Evolutionary conservation across 1,140 invertebrate species (phyloP).

Genomic region (Hycleus phaleratus): DNA sequence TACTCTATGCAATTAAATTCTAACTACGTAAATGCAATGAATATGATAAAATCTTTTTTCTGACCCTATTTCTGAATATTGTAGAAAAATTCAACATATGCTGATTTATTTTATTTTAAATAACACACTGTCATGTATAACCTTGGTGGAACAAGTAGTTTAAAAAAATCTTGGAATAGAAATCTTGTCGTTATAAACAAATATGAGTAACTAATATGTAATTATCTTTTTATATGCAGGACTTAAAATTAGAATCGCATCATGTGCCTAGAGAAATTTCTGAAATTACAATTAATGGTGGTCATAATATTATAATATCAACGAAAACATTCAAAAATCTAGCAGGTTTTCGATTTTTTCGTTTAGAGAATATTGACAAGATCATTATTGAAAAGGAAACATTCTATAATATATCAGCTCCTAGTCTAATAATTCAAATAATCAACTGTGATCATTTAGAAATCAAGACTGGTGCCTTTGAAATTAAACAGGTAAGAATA

Average conservation of each 20-base stretch:
- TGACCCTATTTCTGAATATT: no score
- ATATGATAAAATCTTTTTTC: no score
- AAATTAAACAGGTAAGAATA: conserved; percentile 40
- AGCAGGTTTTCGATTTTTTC: conserved; percentile 42
- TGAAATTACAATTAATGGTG: conserved; percentile 52
- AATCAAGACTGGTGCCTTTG: conserved; percentile 49
- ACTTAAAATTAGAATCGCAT: conserved; percentile 45
- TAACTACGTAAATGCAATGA: no score
- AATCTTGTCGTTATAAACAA: no score
- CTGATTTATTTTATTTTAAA: no score
- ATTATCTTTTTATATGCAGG: conserved; percentile 39
- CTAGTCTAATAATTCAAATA: conserved; percentile 47
- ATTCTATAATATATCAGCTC: conserved; percentile 47
- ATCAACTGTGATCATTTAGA: conserved; percentile 46
- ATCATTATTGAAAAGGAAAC: conserved; percentile 47
- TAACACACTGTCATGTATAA: no score
- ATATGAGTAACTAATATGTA: no score
- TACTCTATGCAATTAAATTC: no score
- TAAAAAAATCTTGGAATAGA: no score
- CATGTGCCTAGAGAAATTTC: conserved; percentile 46
- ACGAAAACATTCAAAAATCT: conserved; percentile 41
- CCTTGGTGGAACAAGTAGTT: no score
- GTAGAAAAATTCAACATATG: no score
- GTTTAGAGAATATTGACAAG: conserved; percentile 43
- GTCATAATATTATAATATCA: conserved; percentile 49